These are phyloP conservation scores for Phrynocephalus guinanensis DNA, from an alignment of 2,797 vertebrate species.

Conservation along the genomic window DNA sequence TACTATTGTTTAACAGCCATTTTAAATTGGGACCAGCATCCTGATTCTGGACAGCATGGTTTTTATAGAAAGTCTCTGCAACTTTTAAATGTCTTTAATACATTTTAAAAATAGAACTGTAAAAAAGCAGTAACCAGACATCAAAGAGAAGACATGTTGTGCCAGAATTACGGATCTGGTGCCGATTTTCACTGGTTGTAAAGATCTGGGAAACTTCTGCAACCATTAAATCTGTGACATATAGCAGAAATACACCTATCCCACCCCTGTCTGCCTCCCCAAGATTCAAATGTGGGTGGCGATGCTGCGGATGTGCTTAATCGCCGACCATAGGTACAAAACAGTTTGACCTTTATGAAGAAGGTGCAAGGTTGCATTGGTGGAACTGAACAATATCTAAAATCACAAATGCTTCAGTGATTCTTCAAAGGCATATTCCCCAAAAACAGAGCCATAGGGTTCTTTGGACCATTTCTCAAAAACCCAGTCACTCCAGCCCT, in stretches of 20 bases:
- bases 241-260: constrained; percentile 40
- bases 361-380: neutral
- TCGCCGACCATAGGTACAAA: neutral
- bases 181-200: constrained; percentile 82
- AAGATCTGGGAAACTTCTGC: constrained; percentile 73
- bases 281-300: constrained; percentile 33
- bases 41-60: constrained; percentile 78
- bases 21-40: constrained; percentile 86
- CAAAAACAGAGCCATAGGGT: neutral
- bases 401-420: neutral
- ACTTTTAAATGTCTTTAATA: constrained; percentile 86
- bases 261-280: constrained; percentile 29
- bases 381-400: neutral
- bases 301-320: constrained; percentile 27
- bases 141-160: constrained; percentile 81
- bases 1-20: constrained; percentile 81
- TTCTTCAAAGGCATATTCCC: neutral
- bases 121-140: constrained; percentile 82
- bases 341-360: neutral
- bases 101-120: constrained; percentile 86
- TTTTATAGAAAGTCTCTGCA: constrained; percentile 85
- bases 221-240: constrained; percentile 57
- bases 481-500: neutral
- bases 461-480: neutral
- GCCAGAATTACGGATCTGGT: constrained; percentile 79